These are phyloP conservation scores for Numenius arquata DNA, from an alignment of 2,113 vertebrate species.

Conservation along the genomic window DNA sequence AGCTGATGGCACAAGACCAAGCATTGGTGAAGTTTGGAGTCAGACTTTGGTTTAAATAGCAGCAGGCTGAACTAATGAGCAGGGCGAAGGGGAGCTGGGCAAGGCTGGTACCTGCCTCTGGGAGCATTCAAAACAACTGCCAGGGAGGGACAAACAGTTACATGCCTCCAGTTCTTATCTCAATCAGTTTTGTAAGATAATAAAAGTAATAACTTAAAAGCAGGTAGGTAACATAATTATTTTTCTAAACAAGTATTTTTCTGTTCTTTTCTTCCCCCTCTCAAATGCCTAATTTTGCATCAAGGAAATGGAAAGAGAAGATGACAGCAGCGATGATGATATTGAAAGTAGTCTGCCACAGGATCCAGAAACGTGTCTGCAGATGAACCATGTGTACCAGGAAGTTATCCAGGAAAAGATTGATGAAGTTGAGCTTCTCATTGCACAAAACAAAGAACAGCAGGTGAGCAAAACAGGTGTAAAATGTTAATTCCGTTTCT, in stretches of 20 bases:
- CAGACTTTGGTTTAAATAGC: neutral
- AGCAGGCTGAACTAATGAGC: neutral
- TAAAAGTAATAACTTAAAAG: neutral
- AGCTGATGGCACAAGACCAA: neutral
- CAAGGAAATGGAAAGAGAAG: slow-evolving; percentile 49
- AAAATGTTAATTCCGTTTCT: neutral
- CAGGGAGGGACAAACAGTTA: neutral
- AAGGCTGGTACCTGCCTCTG: neutral
- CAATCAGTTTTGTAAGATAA: neutral
- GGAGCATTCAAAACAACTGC: neutral
- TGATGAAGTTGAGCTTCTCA: slow-evolving; percentile 71
- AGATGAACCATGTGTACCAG: slow-evolving; percentile 88
- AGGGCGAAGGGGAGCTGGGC: fast-evolving
- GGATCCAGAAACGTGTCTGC: slow-evolving; percentile 80
- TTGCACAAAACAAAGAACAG: slow-evolving; percentile 80
- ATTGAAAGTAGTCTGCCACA: slow-evolving; percentile 69
- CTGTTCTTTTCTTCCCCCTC: fast-evolving
- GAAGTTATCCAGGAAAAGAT: slow-evolving; percentile 84
- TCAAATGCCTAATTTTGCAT: neutral
- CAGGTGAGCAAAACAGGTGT: slow-evolving; percentile 67
- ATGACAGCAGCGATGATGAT: slow-evolving; percentile 57
- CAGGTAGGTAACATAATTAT: too few relatives aligned
- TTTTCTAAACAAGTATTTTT: neutral
- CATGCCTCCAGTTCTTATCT: neutral
- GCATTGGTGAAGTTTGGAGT: neutral